Conservation (phyloP, 2,797 vertebrate genomes). For the Pseudochaenichthys georgianus region DNA sequence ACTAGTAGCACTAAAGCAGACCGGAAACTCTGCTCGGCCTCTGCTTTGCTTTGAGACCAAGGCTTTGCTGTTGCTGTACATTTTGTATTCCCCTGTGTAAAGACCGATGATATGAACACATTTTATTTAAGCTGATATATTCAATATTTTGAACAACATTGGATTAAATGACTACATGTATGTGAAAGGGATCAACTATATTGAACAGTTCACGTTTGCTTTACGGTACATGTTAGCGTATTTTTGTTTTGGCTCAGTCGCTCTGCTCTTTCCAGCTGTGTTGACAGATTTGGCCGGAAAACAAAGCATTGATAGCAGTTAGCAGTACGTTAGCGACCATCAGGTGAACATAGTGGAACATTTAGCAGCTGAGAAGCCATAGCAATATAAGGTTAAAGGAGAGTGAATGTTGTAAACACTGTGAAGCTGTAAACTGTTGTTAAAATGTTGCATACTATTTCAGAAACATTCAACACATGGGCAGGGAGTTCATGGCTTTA, state of each 20-base stretch:
- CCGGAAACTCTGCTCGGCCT: conserved; percentile 23
- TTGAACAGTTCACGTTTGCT: neutral
- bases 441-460: neutral
- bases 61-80: neutral
- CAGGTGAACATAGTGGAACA: neutral
- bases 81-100: neutral
- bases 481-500: neutral
- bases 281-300: neutral
- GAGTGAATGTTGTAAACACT: neutral
- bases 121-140: neutral
- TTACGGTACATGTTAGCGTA: neutral
- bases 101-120: neutral
- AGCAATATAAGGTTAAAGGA: neutral
- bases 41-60: neutral
- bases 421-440: too few species aligned
- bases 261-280: neutral
- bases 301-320: neutral
- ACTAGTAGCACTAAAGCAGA: conserved; percentile 29
- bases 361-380: neutral
- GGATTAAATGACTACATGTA: neutral
- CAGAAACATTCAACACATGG: neutral
- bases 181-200: too few species aligned
- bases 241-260: conserved; percentile 8
- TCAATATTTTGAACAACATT: neutral
- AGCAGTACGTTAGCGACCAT: neutral